phyloP scores from a whole-genome alignment of 2,888 invertebrate genomes.

The Lochmaea capreae region DNA sequence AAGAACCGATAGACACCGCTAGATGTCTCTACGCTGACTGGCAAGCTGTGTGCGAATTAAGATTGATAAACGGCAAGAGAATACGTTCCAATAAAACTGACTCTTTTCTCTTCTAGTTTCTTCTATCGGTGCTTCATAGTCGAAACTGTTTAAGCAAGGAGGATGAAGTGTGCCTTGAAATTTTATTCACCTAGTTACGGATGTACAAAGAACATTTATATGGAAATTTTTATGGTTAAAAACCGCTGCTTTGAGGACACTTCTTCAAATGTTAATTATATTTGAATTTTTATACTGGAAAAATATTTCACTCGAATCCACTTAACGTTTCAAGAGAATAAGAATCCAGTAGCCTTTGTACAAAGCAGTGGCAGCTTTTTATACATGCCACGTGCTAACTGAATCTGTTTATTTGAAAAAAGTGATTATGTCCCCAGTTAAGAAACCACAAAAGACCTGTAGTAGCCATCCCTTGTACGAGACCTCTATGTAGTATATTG shows the following conservation, averaged over 20 bases:
- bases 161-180: not conserved
- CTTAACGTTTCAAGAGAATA: no score
- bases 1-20: constrained; percentile 54
- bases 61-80: not conserved
- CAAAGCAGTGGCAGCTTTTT: no score
- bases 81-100: not conserved
- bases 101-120: not conserved
- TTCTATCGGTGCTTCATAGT: not conserved
- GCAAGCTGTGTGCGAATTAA: constrained; percentile 4
- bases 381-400: no score
- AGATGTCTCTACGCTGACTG: constrained; percentile 38
- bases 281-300: no score
- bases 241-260: not conserved
- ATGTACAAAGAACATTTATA: not conserved
- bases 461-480: no score
- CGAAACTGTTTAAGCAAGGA: not conserved
- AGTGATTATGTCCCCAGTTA: no score
- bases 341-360: no score
- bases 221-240: not conserved
- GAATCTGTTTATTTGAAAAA: no score
- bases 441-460: no score
- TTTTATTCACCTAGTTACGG: not conserved
- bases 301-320: no score
- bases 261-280: no score
- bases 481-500: no score